A percentile compares a stretch with the other conserved stretches of the same genome.
Evolutionary conservation across 2,888 invertebrate species (phyloP).

Genomic region (Mystacides longicornis): DNA sequence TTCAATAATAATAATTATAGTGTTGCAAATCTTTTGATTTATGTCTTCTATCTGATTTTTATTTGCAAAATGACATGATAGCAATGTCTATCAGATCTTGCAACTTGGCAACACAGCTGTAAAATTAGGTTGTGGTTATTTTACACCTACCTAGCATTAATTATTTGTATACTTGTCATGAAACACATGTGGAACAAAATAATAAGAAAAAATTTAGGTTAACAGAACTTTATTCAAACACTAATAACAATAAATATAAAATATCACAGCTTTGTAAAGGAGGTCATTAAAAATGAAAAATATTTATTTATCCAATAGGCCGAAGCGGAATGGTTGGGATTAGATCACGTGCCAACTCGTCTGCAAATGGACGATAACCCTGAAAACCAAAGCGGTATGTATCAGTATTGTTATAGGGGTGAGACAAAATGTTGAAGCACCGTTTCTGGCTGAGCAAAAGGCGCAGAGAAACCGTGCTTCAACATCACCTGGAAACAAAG

Average conservation of each 20-base stretch:
- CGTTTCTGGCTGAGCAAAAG: background rate
- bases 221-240: background rate
- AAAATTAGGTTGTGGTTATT: no score
- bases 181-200: background rate
- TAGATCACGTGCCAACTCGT: slow-evolving; percentile 59
- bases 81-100: no score
- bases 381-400: slow-evolving; percentile 50
- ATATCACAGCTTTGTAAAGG: slow-evolving; percentile 5
- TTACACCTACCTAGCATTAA: no score
- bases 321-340: slow-evolving; percentile 55
- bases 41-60: no score
- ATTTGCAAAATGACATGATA: no score
- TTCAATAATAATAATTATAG: no score
- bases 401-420: slow-evolving; percentile 25
- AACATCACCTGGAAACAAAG: slow-evolving; percentile 16
- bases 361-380: slow-evolving; percentile 50
- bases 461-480: no score
- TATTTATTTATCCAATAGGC: slow-evolving; percentile 37
- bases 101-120: no score
- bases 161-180: no score
- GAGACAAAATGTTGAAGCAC: slow-evolving; percentile 12
- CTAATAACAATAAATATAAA: slow-evolving; percentile 4
- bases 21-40: no score
- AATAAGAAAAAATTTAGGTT: background rate
- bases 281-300: background rate